Conservation (phyloP, 2,888 invertebrate species). For the Rhagonycha fulva region DNA sequence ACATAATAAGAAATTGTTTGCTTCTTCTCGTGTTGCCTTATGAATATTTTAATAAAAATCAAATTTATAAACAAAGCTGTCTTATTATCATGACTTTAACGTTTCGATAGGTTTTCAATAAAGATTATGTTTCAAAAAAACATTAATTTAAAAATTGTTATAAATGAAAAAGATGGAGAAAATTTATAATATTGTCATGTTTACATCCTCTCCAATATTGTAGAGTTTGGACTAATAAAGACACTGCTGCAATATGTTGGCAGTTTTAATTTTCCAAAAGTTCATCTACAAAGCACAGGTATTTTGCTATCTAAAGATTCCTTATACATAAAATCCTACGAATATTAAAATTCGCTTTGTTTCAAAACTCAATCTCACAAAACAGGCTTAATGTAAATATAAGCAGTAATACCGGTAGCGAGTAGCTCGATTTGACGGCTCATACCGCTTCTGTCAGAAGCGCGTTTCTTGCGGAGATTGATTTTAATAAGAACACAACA, state of each 20-base stretch:
- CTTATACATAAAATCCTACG: slow-evolving; percentile 49
- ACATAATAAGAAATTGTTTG: background rate
- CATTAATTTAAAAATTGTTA: background rate
- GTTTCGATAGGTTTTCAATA: background rate
- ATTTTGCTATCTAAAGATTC: slow-evolving; percentile 44
- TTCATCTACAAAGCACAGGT: slow-evolving; percentile 38
- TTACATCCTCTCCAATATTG: slow-evolving; percentile 28
- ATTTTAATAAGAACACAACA: slow-evolving; percentile 49
- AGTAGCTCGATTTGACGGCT: slow-evolving; percentile 48
- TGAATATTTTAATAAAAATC: background rate
- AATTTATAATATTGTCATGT: slow-evolving; percentile 22
- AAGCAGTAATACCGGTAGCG: slow-evolving; percentile 47
- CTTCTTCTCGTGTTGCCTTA: background rate
- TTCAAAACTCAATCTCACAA: slow-evolving; percentile 53
- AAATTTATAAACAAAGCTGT: background rate
- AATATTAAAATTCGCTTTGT: slow-evolving; percentile 55
- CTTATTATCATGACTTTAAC: background rate
- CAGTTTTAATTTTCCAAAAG: slow-evolving; percentile 26
- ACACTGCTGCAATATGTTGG: slow-evolving; percentile 31
- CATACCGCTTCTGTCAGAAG: slow-evolving; percentile 45
- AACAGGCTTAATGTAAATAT: slow-evolving; percentile 53
- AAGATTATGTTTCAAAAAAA: background rate
- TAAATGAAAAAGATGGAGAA: slow-evolving; percentile 2
- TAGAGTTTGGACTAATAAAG: slow-evolving; percentile 23
- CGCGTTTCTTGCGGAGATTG: slow-evolving; percentile 46